A percentile compares a stretch with the other conserved stretches of the same genome.
Conservation (phyloP, 2,113 vertebrate genomes). For the Elephas maximus region DNA sequence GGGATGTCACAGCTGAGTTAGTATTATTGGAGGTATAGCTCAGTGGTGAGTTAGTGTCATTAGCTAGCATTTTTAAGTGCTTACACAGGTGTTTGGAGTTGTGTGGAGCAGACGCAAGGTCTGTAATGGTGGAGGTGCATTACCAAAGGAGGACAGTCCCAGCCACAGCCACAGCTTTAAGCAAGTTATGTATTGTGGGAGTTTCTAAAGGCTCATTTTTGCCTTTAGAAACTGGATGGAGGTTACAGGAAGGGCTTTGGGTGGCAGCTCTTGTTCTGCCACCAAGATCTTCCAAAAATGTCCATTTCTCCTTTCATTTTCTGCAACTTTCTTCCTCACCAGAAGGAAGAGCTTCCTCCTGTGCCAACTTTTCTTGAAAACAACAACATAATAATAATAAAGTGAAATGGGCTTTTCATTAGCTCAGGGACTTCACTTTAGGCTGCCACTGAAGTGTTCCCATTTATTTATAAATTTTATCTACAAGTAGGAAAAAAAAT, state of each 20-base stretch:
- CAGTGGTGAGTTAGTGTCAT: neutral
- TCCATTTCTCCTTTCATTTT: neutral
- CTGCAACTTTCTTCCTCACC: neutral
- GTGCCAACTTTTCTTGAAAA: slow-evolving; percentile 12
- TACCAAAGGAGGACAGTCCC: neutral
- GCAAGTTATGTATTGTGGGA: neutral
- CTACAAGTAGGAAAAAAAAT: neutral
- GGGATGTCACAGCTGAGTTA: neutral
- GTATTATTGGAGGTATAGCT: neutral
- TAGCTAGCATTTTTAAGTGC: neutral
- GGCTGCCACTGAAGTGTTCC: neutral
- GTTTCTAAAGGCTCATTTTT: neutral
- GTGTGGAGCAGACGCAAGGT: neutral
- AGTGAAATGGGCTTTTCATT: neutral
- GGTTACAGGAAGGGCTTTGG: neutral
- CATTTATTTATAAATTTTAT: slow-evolving; percentile 37
- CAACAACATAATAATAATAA: neutral
- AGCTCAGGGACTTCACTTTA: neutral
- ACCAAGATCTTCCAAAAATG: neutral
- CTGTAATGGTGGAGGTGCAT: neutral
- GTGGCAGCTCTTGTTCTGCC: neutral
- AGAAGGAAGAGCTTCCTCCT: neutral
- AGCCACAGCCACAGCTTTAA: neutral
- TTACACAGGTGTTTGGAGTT: neutral
- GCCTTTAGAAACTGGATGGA: neutral